A percentile compares a stretch with the other conserved stretches of the same genome.
These are phyloP conservation scores for Halcyon badia DNA, from an alignment of 2,797 vertebrate genomes.

Conservation along the genomic window DNA sequence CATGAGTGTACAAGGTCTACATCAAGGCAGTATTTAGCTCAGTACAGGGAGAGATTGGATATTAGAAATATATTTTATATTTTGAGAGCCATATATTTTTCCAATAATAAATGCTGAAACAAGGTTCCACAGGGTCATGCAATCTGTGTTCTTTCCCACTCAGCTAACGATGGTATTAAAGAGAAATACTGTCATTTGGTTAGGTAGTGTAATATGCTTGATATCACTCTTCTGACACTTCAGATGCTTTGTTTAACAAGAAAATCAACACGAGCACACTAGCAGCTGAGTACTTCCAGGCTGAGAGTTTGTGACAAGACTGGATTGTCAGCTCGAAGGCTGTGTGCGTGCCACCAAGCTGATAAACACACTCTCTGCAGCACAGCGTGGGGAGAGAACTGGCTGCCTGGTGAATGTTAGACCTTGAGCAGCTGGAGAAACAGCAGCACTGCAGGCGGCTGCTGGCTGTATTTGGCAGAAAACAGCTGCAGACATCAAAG, in stretches of 20 bases:
- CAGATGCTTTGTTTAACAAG: not conserved
- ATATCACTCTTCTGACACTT: not conserved
- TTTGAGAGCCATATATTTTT: not conserved
- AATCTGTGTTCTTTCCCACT: not conserved
- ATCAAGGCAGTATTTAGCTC: not conserved
- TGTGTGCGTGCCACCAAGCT: not conserved
- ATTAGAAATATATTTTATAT: slow-evolving; percentile 10
- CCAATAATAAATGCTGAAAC: not conserved
- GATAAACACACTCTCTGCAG: not conserved
- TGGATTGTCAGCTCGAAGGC: not conserved
- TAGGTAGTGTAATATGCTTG: not conserved
- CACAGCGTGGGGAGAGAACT: rapidly evolving
- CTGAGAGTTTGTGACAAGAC: not conserved
- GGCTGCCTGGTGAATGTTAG: not conserved
- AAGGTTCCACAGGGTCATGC: not conserved
- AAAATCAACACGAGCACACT: not conserved
- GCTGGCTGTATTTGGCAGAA: not conserved
- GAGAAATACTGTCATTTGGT: not conserved
- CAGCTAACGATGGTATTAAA: not conserved
- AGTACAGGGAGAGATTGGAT: not conserved
- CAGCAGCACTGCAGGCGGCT: not conserved
- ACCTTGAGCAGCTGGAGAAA: not conserved
- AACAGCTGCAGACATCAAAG: slow-evolving; percentile 8
- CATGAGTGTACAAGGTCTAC: not conserved
- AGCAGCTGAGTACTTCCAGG: not conserved